A percentile compares a stretch with the other conserved stretches of the same genome.
phyloP scores from a whole-genome alignment of 2,888 invertebrate species.

The Macrosoma leucophasiata region DNA sequence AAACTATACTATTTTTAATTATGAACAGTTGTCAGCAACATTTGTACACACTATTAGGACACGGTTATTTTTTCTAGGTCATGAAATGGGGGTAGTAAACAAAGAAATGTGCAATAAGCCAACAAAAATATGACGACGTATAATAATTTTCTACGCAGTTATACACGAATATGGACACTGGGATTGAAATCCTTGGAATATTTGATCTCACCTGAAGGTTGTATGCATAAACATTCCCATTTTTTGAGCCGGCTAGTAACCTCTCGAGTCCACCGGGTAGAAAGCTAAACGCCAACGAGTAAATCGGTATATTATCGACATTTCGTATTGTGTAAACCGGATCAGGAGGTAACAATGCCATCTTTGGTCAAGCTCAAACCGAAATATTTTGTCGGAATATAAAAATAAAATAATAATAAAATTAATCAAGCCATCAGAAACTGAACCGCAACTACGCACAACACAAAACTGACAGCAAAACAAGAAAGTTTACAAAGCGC shows the following conservation, averaged over 20 bases:
- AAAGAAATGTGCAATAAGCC: slow-evolving; percentile 41
- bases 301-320: slow-evolving; percentile 81
- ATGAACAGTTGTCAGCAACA: too few relatives aligned
- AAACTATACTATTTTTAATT: too few relatives aligned
- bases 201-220: slow-evolving; percentile 81
- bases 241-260: slow-evolving; percentile 83
- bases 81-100: slow-evolving; percentile 60
- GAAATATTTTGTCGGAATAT: slow-evolving; percentile 57
- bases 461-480: slow-evolving; percentile 73
- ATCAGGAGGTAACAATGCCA: slow-evolving; percentile 86
- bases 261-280: slow-evolving; percentile 75
- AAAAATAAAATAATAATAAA: slow-evolving; percentile 64
- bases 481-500: slow-evolving; percentile 40
- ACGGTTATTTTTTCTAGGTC: slow-evolving; percentile 67
- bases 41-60: too few relatives aligned
- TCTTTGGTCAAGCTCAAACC: slow-evolving; percentile 71
- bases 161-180: slow-evolving; percentile 19
- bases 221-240: slow-evolving; percentile 85
- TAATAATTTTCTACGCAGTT: slow-evolving; percentile 33
- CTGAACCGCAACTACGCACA: slow-evolving; percentile 71
- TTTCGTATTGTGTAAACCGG: slow-evolving; percentile 84
- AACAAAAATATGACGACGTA: slow-evolving; percentile 29
- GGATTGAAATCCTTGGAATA: slow-evolving; percentile 41
- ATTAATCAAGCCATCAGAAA: slow-evolving; percentile 73
- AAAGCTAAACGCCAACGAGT: slow-evolving; percentile 82